Evolutionary conservation across 2,797 vertebrate genomes (phyloP), one percentile per base, ranked within the genome.

Genomic region (Dallia pectoralis): DNA sequence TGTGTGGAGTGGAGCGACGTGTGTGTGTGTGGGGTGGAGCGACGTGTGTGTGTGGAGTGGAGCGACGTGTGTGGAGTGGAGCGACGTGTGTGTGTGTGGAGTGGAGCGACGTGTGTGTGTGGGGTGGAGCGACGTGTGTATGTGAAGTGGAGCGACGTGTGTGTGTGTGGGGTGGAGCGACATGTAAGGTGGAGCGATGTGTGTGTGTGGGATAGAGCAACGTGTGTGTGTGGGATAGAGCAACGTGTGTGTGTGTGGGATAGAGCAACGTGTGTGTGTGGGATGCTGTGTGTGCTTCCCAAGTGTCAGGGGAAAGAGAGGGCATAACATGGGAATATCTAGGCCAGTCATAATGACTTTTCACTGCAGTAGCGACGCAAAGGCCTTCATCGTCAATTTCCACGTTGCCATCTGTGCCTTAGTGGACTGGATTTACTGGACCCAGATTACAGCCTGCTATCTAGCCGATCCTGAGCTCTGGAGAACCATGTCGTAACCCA

Each of bases 271-370:
- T 61, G 11, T 70, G 56, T 63, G 25, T 15, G 16, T 22, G 14
- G 36, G 33, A 12, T 19, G 1, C 18, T 65, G 44, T 74, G 71
- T 16, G 73, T 44, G 33, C 71, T 53, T 62, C 62, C 68, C 27
- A 32, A 68, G 69, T 76, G 49, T 77, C 81, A 59, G 67, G 72
- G 32, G 40, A 69, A 68, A 75, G 61, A 78, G 82, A 3, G 18
- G 22, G 32, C 71, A 73, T 81, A 72, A 75, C 77, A 82, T 80
- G 81, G 75, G 80, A 76, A 75, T 79, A 89, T 89, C 70, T 88
- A 87, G 88, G 89, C 81, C 87, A 88, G 71, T 44, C 63, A 73
- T 85, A 89, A 89, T 85, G 82, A 84, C 75, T 86, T 88, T 86
- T 74, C 73, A 51, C 77, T 77, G 72, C 71, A 15, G 2, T 75